Evolutionary conservation across 1,140 invertebrate genomes (phyloP), one percentile per base, ranked within the genome.

Genomic region (Aphidius gifuensis): DNA sequence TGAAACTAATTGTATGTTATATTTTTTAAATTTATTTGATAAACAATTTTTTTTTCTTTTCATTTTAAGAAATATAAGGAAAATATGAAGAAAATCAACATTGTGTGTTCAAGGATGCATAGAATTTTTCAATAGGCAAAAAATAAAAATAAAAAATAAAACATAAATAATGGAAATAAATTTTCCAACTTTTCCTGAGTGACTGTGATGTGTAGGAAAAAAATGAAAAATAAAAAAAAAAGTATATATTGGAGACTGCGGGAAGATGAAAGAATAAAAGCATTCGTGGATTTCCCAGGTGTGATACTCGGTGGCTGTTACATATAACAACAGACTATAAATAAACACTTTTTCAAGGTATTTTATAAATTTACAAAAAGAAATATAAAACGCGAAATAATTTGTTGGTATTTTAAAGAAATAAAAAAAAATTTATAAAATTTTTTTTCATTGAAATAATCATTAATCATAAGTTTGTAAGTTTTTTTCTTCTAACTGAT

Each of bases 111-210:
- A 64, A 53, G 58, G 62, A 64, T 64, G 62, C 62, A 64, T 64
- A 64, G 62, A 64, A 64, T 64, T 64, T 64, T 64, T 64, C 62
- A 64, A 64, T 64, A 60, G 58, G 60, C 62, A 51, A 42, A 42
- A 48, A 60, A 50, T 39, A 60, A 64, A 3, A 32, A 64, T 39
- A 60, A 64, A 3, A 32, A 64, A 64, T 64, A 60, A 50, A 64
- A 57, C 45, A 42, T 32, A 48, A 60, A 50, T 32, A 32, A 32
- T 32, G 23, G 1, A 44, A 60, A 64, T 60, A 57, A 64, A 60
- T 60, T 64, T 55, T 55, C 39, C 40, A 42, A 47, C 39, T 23
- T 47, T 48, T 54, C 45, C 32, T 16, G 59, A 60, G 42, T 56
- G 58, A 64, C 59, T 56, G 62, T 60, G 58, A 64, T 51, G 62